A percentile compares a stretch with the other conserved stretches of the same genome.
These are phyloP conservation scores for Aselliscus stoliczkanus DNA, from an alignment of 2,797 vertebrate genomes.

Conservation along the genomic window DNA sequence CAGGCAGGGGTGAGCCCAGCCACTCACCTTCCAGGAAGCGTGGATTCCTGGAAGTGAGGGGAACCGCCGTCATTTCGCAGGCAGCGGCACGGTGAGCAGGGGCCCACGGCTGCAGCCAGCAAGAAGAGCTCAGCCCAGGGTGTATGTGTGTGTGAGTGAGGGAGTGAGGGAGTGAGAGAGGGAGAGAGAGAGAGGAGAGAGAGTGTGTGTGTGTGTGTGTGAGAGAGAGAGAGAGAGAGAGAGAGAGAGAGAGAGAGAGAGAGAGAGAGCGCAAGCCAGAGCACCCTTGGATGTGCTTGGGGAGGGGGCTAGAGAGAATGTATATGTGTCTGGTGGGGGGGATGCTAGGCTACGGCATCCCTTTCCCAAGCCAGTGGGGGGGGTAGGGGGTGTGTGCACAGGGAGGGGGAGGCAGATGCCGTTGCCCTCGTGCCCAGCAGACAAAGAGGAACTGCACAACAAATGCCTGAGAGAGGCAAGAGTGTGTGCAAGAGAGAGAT, in stretches of 20 bases:
- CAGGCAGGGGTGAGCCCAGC: conserved; percentile 81
- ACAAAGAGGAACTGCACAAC: conserved; percentile 74
- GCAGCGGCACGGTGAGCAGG: conserved; percentile 77
- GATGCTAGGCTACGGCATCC: conserved; percentile 48
- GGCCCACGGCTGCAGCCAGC: conserved; percentile 72
- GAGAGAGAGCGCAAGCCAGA: not conserved
- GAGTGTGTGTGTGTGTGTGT: not conserved
- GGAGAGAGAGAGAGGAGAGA: not conserved
- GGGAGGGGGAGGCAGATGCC: conserved; percentile 51
- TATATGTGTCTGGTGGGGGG: not conserved
- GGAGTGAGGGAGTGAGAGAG: not conserved
- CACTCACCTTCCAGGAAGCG: conserved; percentile 85
- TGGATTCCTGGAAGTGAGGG: conserved; percentile 84
- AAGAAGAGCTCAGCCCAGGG: conserved; percentile 65
- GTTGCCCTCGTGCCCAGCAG: conserved; percentile 73
- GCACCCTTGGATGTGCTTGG: conserved; percentile 54
- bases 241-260: not conserved
- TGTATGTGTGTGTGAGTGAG: conserved; percentile 15
- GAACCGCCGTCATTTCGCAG: conserved; percentile 81
- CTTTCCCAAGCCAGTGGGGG: conserved; percentile 39
- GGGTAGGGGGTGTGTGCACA: not conserved
- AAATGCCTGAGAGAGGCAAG: conserved; percentile 66
- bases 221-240: not conserved
- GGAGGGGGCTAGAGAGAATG: conserved; percentile 54
- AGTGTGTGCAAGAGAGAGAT: not conserved